Conservation (phyloP, 1,140 invertebrate species). For the Choristoneura fumiferana region DNA sequence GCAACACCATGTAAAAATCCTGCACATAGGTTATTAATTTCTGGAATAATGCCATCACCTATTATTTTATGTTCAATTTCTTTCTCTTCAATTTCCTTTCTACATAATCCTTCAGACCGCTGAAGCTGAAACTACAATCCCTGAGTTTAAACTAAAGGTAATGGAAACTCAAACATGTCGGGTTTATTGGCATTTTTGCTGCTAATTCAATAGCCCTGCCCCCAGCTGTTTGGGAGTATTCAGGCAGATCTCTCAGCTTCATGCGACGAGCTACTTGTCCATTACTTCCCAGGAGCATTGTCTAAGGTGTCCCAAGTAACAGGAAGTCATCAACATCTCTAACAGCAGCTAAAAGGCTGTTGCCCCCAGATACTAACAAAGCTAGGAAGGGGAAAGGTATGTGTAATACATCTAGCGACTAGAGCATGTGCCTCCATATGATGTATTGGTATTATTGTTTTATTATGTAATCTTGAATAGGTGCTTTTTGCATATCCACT, state of each 20-base stretch:
- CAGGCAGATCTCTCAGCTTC: slow-evolving; percentile 89
- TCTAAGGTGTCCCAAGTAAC: slow-evolving; percentile 89
- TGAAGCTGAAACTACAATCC: slow-evolving; percentile 73
- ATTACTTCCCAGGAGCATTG: slow-evolving; percentile 95
- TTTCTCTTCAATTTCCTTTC: slow-evolving; percentile 43
- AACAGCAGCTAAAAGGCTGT: slow-evolving; percentile 91
- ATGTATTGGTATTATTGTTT: slow-evolving; percentile 97
- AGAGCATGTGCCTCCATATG: slow-evolving; percentile 99
- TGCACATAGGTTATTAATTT: slow-evolving; percentile 92
- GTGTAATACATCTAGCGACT: slow-evolving; percentile 84
- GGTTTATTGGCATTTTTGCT: slow-evolving; percentile 85
- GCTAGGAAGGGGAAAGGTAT: slow-evolving; percentile 94
- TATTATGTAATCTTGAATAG: slow-evolving; percentile 84
- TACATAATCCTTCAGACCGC: slow-evolving; percentile 61
- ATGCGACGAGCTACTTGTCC: slow-evolving; percentile 93
- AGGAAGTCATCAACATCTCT: slow-evolving; percentile 87
- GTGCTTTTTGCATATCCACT: slow-evolving; percentile 90
- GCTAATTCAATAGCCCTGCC: slow-evolving; percentile 92
- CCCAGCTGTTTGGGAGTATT: slow-evolving; percentile 86
- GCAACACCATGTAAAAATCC: slow-evolving; percentile 87
- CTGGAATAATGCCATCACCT: slow-evolving; percentile 86
- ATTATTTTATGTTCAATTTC: slow-evolving; percentile 66
- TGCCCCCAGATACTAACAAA: slow-evolving; percentile 94
- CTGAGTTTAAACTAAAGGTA: slow-evolving; percentile 79
- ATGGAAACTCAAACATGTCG: slow-evolving; percentile 82